Conservation (phyloP, 2,797 vertebrate species). For the Avahi laniger region DNA sequence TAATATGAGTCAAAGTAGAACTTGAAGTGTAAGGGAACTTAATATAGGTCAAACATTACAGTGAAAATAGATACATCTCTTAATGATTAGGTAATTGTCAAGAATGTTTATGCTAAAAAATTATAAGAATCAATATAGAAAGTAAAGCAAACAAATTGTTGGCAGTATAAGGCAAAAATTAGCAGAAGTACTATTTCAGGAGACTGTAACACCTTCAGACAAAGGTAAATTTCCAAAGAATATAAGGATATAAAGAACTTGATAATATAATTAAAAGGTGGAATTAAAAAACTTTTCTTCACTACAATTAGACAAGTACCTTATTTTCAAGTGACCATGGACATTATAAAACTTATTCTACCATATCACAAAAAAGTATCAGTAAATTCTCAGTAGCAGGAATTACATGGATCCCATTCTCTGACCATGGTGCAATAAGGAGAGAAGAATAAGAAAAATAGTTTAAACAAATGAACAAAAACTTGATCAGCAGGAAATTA, state of each 20-base stretch:
- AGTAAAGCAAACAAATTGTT: not conserved
- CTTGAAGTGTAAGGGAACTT: not conserved
- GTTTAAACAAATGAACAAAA: constrained; percentile 10
- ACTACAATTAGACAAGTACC: not conserved
- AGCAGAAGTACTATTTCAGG: not conserved
- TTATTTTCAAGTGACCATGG: not conserved
- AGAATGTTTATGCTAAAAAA: not conserved
- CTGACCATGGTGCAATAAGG: not conserved
- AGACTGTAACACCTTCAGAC: not conserved
- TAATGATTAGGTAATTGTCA: not conserved
- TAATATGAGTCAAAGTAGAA: not conserved
- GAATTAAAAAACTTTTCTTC: constrained; percentile 10
- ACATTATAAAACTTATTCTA: not conserved
- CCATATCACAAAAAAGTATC: not conserved
- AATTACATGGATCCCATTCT: not conserved
- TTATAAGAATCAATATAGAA: not conserved
- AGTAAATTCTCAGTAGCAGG: constrained; percentile 24
- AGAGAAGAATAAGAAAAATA: not conserved
- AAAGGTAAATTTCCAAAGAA: not conserved
- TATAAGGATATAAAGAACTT: not conserved
- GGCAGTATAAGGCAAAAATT: not conserved
- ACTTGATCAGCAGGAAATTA: not conserved
- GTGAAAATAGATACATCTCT: not conserved
- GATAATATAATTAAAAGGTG: not conserved
- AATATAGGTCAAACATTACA: not conserved